These are phyloP conservation scores for Scaeva pyrastri DNA, from an alignment of 2,888 invertebrate genomes.

Conservation along the genomic window DNA sequence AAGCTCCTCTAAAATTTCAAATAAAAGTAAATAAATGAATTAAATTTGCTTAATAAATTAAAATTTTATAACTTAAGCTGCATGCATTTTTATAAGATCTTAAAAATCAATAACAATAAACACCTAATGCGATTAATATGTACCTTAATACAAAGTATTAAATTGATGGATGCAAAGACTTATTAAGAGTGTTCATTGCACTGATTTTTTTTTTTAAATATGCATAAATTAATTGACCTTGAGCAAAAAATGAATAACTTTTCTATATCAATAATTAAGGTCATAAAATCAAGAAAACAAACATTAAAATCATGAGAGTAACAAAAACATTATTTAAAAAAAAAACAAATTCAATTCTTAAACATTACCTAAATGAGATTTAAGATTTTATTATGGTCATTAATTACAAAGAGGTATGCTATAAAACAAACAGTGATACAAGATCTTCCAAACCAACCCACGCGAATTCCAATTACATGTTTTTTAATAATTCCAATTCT, in stretches of 20 bases:
- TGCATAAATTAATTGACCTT: constrained; percentile 26
- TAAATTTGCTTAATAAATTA: not conserved
- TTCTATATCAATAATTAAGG: not conserved
- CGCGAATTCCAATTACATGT: too few relatives aligned
- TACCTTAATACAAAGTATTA: not conserved
- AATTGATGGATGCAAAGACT: constrained; percentile 14
- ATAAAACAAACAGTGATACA: not conserved
- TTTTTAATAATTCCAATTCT: too few relatives aligned
- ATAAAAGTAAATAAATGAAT: not conserved
- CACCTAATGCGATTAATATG: not conserved
- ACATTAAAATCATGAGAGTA: not conserved
- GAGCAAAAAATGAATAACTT: constrained; percentile 17
- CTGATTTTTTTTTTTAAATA: constrained; percentile 34
- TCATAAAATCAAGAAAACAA: constrained; percentile 6
- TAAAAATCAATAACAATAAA: not conserved
- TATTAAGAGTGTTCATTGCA: constrained; percentile 43
- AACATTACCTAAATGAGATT: not conserved
- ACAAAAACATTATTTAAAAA: not conserved
- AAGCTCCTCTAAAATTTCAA: too few relatives aligned
- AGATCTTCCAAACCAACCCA: too few relatives aligned
- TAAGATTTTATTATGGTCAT: not conserved
- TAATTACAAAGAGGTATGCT: not conserved
- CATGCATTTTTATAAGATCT: not conserved
- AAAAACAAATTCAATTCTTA: not conserved
- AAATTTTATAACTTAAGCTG: constrained; percentile 20